Percentiles rank a stretch among this genome's conserved stretches.
These are phyloP conservation scores for Callithrix jacchus DNA, from an alignment of 2,113 vertebrate genomes.

Conservation along the genomic window DNA sequence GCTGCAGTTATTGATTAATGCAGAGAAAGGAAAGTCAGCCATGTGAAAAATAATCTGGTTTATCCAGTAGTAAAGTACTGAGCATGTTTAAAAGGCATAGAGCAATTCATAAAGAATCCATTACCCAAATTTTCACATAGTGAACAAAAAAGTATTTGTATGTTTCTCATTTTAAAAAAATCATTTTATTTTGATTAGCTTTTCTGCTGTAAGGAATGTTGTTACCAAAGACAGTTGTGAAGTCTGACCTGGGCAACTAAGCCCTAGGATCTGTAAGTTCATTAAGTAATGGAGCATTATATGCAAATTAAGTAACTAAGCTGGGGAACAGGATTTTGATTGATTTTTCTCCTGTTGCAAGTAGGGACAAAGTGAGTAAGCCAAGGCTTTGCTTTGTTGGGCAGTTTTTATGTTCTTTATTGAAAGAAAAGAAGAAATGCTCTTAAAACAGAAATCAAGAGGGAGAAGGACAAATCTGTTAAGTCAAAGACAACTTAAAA, in stretches of 20 bases:
- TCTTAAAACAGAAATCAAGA: constrained; percentile 14
- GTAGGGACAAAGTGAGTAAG: not conserved
- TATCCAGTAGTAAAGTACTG: not conserved
- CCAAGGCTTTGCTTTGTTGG: not conserved
- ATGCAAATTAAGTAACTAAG: constrained; percentile 54
- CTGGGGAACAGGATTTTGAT: not conserved
- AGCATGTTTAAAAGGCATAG: not conserved
- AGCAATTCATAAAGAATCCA: not conserved
- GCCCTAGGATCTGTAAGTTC: constrained; percentile 21
- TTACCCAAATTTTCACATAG: not conserved
- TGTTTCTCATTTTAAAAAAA: not conserved
- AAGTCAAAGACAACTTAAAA: not conserved
- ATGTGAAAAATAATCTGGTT: constrained; percentile 32
- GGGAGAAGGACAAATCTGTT: not conserved
- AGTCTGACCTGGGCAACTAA: constrained; percentile 22
- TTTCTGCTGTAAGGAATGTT: constrained; percentile 2
- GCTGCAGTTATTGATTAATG: not conserved
- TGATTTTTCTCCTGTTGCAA: constrained; percentile 30
- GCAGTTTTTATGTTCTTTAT: not conserved
- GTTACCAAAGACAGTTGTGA: constrained; percentile 43
- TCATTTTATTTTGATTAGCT: not conserved
- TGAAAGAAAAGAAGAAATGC: not conserved
- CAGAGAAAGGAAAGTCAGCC: not conserved
- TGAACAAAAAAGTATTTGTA: not conserved
- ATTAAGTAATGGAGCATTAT: constrained; percentile 47